Base-by-base conservation (phyloP, 2,888 invertebrate species). In the Agrochola litura region DNA sequence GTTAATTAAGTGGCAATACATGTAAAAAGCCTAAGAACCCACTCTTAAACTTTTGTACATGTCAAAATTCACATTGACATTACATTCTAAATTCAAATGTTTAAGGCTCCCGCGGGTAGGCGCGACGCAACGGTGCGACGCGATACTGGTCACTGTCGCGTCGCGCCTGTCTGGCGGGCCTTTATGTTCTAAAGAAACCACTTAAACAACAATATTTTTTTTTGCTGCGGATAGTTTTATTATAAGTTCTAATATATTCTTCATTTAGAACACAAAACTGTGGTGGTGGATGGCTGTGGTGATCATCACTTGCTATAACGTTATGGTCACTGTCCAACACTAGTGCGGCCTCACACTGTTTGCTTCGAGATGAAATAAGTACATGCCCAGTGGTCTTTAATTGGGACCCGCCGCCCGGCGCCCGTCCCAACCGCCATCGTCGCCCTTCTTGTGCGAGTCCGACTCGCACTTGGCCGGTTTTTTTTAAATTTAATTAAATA, bases 281-380 rank as follows among this genome's bases (percentile, higher is more conserved):
- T 12, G 76, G 77, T 16, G 65, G 22, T 6, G 37, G n/a, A 61
- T 82, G 82, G 30, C n/a, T 61, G 12, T 80, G 80, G 25, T 49
- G 2, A 9, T 19, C 12, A n/a, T 43, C 9, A 4, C 25, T 65
- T n/a, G 41, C 49, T 49, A 65, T 25, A 14, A 63, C 9, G 3
- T 16, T 67, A 14, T 30, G n/a, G 8, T 52, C 14, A 6, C 25
- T 43, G 6, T 75, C 75, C 43, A 74, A 9, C 0, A 67, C 54
- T 12, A 82, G 19, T 30, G n/a, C 2, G 1, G 63, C 82, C 6
- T 54, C 58, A 56, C 79, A 79, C 14, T 43, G 56, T 25, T 82
- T 81, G 54, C 79, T 81, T 41, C 75, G 46, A 41, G 6, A 10
- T 43, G 66, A 81, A 6, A 71, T 82, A n/a, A 6, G 77, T 82